phyloP scores from a whole-genome alignment of 2,888 invertebrate species.

The Cantharis lateralis region DNA sequence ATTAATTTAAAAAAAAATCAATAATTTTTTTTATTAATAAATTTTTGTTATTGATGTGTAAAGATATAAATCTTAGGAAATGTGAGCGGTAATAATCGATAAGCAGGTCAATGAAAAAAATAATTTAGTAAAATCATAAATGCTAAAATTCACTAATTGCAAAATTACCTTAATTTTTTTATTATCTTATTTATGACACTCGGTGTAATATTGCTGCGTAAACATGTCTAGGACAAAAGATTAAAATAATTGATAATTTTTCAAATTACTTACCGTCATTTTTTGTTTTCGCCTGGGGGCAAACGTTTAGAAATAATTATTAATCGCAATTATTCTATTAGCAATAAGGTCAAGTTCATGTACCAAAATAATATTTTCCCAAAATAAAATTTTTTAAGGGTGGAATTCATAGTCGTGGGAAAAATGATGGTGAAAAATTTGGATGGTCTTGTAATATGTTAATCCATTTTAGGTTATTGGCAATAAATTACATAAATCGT shows the following conservation, averaged over 20 bases:
- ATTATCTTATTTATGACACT: not conserved
- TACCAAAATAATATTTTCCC: not conserved
- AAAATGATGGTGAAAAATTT: not conserved
- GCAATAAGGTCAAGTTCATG: not conserved
- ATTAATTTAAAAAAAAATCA: too few species aligned
- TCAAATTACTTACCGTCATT: not conserved
- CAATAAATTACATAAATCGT: not conserved
- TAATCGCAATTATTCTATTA: not conserved
- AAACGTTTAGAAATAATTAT: not conserved
- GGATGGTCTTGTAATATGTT: not conserved
- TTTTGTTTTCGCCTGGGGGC: not conserved
- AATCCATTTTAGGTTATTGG: not conserved
- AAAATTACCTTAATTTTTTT: not conserved
- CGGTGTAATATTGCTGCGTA: not conserved
- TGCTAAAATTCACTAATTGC: not conserved
- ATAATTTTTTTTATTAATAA: not conserved
- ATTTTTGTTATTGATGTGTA: not conserved
- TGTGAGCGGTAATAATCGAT: not conserved
- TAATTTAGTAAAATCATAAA: not conserved
- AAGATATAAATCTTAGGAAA: not conserved
- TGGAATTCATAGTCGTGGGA: not conserved
- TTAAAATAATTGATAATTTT: not conserved
- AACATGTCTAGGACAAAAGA: not conserved
- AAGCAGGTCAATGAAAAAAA: not conserved
- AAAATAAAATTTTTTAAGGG: too few species aligned